Evolutionary conservation across 92 coral and sea anemone species (phyloP), one percentile per base, ranked within the genome.

Genomic region (Pocillopora meandrina): DNA sequence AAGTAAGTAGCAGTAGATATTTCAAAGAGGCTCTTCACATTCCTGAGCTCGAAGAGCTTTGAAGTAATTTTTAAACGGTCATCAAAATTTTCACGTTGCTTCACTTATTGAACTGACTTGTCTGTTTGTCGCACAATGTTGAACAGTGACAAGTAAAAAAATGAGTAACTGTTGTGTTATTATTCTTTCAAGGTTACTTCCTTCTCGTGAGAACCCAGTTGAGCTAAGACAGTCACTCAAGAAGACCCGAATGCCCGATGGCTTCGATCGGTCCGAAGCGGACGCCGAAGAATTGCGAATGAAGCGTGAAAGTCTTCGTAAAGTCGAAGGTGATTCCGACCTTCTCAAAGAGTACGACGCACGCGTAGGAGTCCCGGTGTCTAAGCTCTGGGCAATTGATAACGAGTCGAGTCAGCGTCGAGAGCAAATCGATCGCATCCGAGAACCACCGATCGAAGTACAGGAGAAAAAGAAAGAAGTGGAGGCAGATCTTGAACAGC

Each of bases 361-460:
- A 65, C 88, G 95, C 77, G 92, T 89, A 47, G 98, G 98, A 81
- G 98, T 89, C 9, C 91, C 91, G 72, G 95, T 96, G n/a, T 96
- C 98, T 6, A 92, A 96, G 21, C 87, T 96, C 49, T 94, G 92
- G 91, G 93, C 93, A 23, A 96, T 96, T 78, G 98, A 93, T 62
- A 94, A 92, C 61, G 98, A 96, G 81, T 80, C 94, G 26, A 72
- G 85, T 1, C 90, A 86, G 49, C 93, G 92, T 36, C 87, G 91
- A 12, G 93, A 92, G 76, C 89, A 88, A 55, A 90, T 87, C 33
- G 82, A 91, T 60, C 92, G 82, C 20, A 89, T 70, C 65, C 87
- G 85, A 76, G 93, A 86, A 77, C 85, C 91, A 64, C 91, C 92
- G 68, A 86, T 86, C 56, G 95, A 74, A 72, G 90, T 87, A 19